These are phyloP conservation scores for Liasis olivaceus DNA, from an alignment of 2,797 vertebrate species.

Conservation along the genomic window DNA sequence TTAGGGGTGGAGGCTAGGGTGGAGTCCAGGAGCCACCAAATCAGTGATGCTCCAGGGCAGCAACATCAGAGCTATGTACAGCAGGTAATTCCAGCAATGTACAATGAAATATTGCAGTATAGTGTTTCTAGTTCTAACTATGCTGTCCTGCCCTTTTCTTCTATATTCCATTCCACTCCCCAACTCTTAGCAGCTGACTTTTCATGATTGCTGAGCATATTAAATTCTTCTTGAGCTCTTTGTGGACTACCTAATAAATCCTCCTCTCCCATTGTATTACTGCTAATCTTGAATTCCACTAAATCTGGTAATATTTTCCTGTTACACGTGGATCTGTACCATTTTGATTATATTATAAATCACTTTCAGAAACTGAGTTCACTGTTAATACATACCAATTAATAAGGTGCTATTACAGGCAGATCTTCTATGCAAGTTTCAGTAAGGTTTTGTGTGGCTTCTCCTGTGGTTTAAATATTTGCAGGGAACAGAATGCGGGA, in stretches of 20 bases:
- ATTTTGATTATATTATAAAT: not conserved
- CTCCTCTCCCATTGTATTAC: not conserved
- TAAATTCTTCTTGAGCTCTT: not conserved
- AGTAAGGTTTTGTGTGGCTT: not conserved
- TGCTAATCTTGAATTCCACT: not conserved
- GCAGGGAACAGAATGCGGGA: not conserved
- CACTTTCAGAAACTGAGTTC: not conserved
- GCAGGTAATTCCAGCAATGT: not conserved
- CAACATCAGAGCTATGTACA: not conserved
- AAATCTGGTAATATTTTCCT: not conserved
- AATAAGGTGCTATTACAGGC: not conserved
- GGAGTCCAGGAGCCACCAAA: not conserved
- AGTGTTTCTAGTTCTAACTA: not conserved
- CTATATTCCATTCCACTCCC: not conserved
- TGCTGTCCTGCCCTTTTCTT: not conserved
- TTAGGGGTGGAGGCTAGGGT: not conserved
- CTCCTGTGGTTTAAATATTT: not conserved
- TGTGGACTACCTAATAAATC: not conserved
- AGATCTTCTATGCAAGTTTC: not conserved
- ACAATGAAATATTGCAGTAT: not conserved
- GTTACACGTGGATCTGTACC: not conserved
- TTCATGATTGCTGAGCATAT: not conserved
- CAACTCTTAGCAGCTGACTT: not conserved
- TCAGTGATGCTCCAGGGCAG: not conserved
- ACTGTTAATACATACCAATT: not conserved